Percentiles rank a stretch among this genome's conserved stretches.
Evolutionary conservation across 2,888 invertebrate species (phyloP).

Genomic region (Apodemia mormo): DNA sequence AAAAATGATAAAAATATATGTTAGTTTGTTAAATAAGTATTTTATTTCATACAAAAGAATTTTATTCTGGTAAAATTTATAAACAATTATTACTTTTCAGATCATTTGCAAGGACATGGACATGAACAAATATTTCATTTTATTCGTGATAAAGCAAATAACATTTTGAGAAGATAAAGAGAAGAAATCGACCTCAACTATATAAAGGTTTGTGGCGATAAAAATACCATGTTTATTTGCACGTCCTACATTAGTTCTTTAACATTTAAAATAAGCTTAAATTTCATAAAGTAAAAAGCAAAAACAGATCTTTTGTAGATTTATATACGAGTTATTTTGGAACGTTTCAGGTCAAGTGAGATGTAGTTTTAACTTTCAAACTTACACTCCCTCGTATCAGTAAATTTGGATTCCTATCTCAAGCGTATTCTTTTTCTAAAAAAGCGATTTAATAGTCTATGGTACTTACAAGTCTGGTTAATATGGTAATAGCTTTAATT

Average conservation of each 20-base stretch:
- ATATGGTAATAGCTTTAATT: slow-evolving; percentile 9
- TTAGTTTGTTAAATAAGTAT: slow-evolving; percentile 12
- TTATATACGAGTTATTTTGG: slow-evolving; percentile 58
- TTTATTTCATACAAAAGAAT: background rate
- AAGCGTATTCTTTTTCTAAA: slow-evolving; percentile 59
- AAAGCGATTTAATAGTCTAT: slow-evolving; percentile 47
- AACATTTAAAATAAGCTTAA: slow-evolving; percentile 58
- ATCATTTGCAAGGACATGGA: slow-evolving; percentile 45
- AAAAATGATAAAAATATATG: slow-evolving; percentile 40
- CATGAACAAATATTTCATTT: slow-evolving; percentile 65
- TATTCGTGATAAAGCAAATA: slow-evolving; percentile 78
- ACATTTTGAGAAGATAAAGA: slow-evolving; percentile 76
- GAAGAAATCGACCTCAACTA: slow-evolving; percentile 80
- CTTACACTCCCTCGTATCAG: slow-evolving; percentile 72
- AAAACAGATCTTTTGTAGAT: slow-evolving; percentile 52
- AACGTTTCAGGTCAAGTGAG: slow-evolving; percentile 39
- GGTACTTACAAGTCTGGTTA: slow-evolving; percentile 7
- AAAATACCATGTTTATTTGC: slow-evolving; percentile 82
- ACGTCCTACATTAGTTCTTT: slow-evolving; percentile 76
- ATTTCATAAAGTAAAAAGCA: slow-evolving; percentile 41
- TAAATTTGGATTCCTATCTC: slow-evolving; percentile 75
- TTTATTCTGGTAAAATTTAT: background rate
- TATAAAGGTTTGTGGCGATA: slow-evolving; percentile 80
- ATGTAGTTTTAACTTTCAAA: slow-evolving; percentile 52
- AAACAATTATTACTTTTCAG: slow-evolving; percentile 21